Percentiles rank a stretch among this genome's conserved stretches.
Evolutionary conservation across 2,113 vertebrate species (phyloP).

Genomic region (Genyomyrus donnyi): DNA sequence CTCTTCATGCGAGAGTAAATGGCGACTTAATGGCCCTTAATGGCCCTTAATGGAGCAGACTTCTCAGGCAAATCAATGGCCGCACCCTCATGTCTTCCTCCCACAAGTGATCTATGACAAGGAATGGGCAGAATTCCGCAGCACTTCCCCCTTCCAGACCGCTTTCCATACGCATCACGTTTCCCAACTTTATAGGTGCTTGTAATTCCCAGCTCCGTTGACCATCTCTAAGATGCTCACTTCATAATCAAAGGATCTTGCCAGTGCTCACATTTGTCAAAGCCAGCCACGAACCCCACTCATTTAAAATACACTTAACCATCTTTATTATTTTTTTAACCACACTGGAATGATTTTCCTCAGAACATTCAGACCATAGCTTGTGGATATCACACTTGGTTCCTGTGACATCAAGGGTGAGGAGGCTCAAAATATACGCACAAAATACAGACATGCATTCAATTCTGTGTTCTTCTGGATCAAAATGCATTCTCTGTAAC

Average conservation of each 20-base stretch:
- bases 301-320: neutral
- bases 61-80: constrained; percentile 14
- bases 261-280: neutral
- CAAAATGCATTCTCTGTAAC: neutral
- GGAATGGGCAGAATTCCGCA: neutral
- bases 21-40: constrained; percentile 13
- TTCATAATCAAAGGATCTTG: neutral
- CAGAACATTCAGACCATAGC: neutral
- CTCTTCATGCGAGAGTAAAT: neutral
- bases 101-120: constrained; percentile 14
- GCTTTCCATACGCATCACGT: neutral
- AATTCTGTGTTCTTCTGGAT: neutral
- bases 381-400: neutral
- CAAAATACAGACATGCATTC: neutral
- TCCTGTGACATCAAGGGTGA: neutral
- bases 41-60: constrained; percentile 14
- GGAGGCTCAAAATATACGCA: neutral
- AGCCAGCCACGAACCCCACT: neutral
- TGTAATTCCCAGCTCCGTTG: neutral
- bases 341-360: neutral
- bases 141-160: neutral
- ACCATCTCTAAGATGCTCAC: neutral
- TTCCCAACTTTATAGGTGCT: neutral
- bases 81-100: constrained; percentile 3
- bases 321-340: neutral